Conservation (phyloP, 1,140 invertebrate species). For the Ostrea edulis region DNA sequence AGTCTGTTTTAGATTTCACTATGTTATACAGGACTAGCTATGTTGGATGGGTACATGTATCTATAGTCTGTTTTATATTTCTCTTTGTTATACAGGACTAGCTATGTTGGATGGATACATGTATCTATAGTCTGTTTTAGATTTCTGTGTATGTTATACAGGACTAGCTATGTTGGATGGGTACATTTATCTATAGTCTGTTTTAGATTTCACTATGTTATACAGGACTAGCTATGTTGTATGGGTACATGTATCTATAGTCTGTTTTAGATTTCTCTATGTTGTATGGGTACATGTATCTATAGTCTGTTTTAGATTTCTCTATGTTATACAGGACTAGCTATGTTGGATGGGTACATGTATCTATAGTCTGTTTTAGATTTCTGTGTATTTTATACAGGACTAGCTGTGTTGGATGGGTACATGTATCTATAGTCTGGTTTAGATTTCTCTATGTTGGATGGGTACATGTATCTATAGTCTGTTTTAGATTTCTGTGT, state of each 20-base stretch:
- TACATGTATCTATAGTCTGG: no score
- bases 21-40: conserved; percentile 82
- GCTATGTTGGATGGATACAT: not conserved
- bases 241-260: conserved; percentile 86
- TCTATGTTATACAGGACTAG: conserved; percentile 82
- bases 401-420: conserved; percentile 84
- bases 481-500: not conserved
- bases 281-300: not conserved
- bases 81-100: no score
- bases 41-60: conserved; percentile 85
- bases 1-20: not conserved
- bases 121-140: not conserved
- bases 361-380: no score
- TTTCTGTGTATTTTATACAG: conserved; percentile 72
- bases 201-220: not conserved
- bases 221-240: conserved; percentile 84
- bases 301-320: no score
- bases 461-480: not conserved
- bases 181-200: not conserved
- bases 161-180: no score
- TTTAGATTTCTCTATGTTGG: no score
- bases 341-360: no score
- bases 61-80: no score
- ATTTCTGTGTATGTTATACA: conserved; percentile 54
- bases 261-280: no score